These are phyloP conservation scores for Eucriotettix oculatus DNA, from an alignment of 2,888 invertebrate genomes.

Conservation along the genomic window DNA sequence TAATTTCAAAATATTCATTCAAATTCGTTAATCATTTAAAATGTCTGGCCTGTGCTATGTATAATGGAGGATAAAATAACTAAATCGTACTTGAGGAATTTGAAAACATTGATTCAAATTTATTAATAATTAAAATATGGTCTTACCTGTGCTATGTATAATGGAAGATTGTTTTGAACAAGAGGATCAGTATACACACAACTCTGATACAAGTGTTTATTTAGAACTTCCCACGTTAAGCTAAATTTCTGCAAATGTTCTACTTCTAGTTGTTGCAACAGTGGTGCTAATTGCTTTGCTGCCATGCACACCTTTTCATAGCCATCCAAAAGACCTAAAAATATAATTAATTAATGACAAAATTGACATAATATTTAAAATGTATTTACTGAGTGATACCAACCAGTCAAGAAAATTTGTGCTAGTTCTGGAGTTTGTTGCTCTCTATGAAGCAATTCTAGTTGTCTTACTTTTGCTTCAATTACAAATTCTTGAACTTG, in stretches of 20 bases:
- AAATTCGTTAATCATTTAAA: not conserved
- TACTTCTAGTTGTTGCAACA: conserved; percentile 40
- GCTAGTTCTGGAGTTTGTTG: conserved; percentile 33
- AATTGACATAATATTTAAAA: not conserved
- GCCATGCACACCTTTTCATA: conserved; percentile 44
- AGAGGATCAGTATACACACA: conserved; percentile 33
- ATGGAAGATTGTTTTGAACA: conserved; percentile 35
- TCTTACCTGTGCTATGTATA: conserved; percentile 33
- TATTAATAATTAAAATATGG: conserved; percentile 11
- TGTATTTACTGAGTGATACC: not conserved
- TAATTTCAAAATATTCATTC: not conserved
- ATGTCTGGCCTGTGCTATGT: conserved; percentile 31
- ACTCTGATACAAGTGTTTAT: conserved; percentile 46
- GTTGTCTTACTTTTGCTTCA: conserved; percentile 40
- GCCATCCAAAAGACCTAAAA: conserved; percentile 38
- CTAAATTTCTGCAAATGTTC: conserved; percentile 42
- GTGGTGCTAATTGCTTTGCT: conserved; percentile 36
- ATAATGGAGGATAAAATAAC: too few relatives aligned
- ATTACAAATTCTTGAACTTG: conserved; percentile 45
- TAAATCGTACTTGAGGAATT: conserved; percentile 2
- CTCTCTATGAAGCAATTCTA: conserved; percentile 31
- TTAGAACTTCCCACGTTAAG: conserved; percentile 48
- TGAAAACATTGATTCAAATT: not conserved
- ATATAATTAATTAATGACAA: not conserved
- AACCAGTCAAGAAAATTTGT: conserved; percentile 33